Conservation (phyloP, 2,888 invertebrate species). For the Blastobasis lacticolella region DNA sequence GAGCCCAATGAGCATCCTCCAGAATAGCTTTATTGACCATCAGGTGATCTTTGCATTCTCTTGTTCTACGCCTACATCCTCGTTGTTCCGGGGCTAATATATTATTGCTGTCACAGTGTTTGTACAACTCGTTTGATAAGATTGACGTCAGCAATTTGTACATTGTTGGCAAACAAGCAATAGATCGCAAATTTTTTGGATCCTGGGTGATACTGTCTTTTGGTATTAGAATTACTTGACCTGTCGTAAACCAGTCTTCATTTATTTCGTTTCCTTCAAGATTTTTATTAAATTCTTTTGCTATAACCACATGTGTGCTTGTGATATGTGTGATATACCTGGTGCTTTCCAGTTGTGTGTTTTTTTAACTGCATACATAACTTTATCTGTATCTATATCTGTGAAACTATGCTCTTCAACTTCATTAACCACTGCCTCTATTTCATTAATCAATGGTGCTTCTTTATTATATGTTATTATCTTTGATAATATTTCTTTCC, state of each 20-base stretch:
- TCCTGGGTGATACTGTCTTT: conserved; percentile 1
- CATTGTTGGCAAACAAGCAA: conserved; percentile 9
- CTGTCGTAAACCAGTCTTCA: conserved; percentile 7
- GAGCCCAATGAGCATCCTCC: conserved; percentile 8
- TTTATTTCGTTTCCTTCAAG: neutral
- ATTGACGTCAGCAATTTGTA: conserved; percentile 8
- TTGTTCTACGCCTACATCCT: conserved; percentile 5
- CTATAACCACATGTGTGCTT: neutral
- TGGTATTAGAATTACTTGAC: conserved; percentile 7
- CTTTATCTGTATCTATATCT: neutral
- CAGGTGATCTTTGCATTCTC: conserved; percentile 12
- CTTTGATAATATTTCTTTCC: neutral
- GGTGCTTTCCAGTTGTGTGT: neutral
- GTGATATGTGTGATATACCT: neutral
- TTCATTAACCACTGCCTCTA: no score
- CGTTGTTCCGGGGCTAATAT: conserved; percentile 7
- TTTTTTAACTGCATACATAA: neutral
- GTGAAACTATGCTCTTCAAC: no score
- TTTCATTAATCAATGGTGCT: neutral
- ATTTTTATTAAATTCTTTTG: neutral
- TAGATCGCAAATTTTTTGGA: conserved; percentile 6
- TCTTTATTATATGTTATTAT: conserved; percentile 1
- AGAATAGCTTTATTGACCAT: conserved; percentile 11
- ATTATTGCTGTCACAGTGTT: conserved; percentile 2
- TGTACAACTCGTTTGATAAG: conserved; percentile 3